Base-by-base conservation (phyloP, 2,888 invertebrate genomes). In the Pseudococcus longispinus region DNA sequence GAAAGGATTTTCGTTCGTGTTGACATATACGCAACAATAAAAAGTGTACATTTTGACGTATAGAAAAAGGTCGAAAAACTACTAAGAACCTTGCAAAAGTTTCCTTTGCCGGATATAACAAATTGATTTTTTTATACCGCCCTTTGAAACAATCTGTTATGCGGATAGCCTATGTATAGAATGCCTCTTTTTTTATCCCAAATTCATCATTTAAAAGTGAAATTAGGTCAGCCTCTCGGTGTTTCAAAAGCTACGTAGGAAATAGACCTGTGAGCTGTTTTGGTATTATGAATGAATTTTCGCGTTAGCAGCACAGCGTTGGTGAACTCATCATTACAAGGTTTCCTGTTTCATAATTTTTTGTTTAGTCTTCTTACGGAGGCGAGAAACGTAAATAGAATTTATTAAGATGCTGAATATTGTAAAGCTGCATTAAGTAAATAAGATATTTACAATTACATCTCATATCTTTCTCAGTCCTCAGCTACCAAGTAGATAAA, bases 1-100 rank as follows among this genome's bases (percentile, higher is more conserved):
- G 23, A 60, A 60, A 60, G 23, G 60, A 60, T 60, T 60, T 60
- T 60, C 60, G 9, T 60, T 23, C 60, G 60, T 60, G 60, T 60
- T 60, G 60, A 60, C 60, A 60, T 60, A 60, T 60, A 60, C 20
- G 60, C 60, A 60, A 60, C 60, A 60, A 60, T 60, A 60, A 60
- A 60, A 60, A 60, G 60, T 60, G 60, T 11, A 60, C 60, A 60
- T 60, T 60, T 60, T 60, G 60, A 60, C 60, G 60, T 60, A 37
- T 37, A 23, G 60, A 60, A 60, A 60, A 60, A 60, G 60, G 60
- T 60, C 60, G 23, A 60, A 60, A 60, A 60, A 60, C 60, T 60
- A 60, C 60, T 60, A 60, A 60, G 60, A 60, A 60, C 60, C 60
- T 60, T 60, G 23, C 11, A 60, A 60, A 60, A 60, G 60, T 60